Evolutionary conservation across 2,113 vertebrate species (phyloP), one percentile per base, ranked within the genome.

Genomic region (Gallinago media): DNA sequence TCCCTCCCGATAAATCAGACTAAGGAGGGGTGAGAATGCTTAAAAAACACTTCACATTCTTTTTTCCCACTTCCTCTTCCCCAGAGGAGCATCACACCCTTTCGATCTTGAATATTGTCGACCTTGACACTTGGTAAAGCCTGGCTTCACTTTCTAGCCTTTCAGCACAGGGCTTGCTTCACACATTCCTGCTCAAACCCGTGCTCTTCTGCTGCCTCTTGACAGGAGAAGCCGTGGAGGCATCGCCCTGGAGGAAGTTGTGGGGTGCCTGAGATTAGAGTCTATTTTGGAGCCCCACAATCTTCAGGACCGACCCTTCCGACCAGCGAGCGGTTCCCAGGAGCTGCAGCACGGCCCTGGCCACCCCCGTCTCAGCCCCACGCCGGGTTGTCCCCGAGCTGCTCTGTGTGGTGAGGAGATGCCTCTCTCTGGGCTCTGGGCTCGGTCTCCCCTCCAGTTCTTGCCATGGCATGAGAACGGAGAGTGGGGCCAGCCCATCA

Each of bases 271-370:
- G 31, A 85, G 89, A 88, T 95, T 85, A 91, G 89, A 75, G 71
- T 44, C 86, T 92, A 92, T 96, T 96, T 88, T 79, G 89, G 92
- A 92, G 34, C 75, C 86, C 79, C 86, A 26, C 89, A 74, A 26
- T 81, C 83, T 75, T 52, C 75, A 61, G 94, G 74, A 34, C 27
- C 47, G 61, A 75, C 50, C 78, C 74, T 90, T 71, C 56, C 9
- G 12, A 36, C 56, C 58, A 15, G 14, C 4, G 61, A 79, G 46
- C 42, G 29, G 50, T 2, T 89, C 77, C 63, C 44, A 40, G 54
- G 49, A 80, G 81, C 1, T 36, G 72, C 67, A 21, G 40, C 15
- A 0, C 4, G 27, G 54, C 75, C 61, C 20, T 11, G 20, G 47
- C 72, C 47, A 2, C 74, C 0, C 2, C 47, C 18, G 8, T 7